Percentiles rank a stretch among this genome's conserved stretches.
These are phyloP conservation scores for Orthonevra nobilis DNA, from an alignment of 2,888 invertebrate genomes.

Conservation along the genomic window DNA sequence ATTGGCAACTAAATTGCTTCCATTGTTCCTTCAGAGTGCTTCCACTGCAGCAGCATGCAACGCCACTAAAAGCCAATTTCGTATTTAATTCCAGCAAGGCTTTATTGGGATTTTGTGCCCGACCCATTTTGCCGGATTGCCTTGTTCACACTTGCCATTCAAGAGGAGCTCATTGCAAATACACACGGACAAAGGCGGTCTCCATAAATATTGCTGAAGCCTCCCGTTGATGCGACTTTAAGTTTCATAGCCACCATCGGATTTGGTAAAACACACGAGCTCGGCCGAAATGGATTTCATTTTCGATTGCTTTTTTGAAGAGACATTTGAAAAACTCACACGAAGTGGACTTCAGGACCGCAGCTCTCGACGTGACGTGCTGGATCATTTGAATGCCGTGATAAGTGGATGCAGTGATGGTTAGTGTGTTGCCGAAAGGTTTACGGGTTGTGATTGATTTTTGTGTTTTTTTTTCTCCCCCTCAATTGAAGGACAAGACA, in stretches of 20 bases:
- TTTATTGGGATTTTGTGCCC: not conserved
- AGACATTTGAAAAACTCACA: constrained; percentile 86
- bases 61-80: constrained; percentile 5
- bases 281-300: constrained; percentile 85
- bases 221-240: not conserved
- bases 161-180: constrained; percentile 31
- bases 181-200: constrained; percentile 2
- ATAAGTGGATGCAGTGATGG: constrained; percentile 85
- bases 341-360: constrained; percentile 87
- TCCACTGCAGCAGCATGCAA: not conserved
- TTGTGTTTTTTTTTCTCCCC: constrained; percentile 16
- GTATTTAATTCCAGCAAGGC: constrained; percentile 1
- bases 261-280: not conserved
- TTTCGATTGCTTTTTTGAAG: constrained; percentile 89
- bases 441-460: not conserved
- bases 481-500: constrained; percentile 79
- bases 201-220: not conserved
- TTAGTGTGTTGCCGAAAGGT: constrained; percentile 69
- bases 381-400: constrained; percentile 89
- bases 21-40: not conserved
- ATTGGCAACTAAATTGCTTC: constrained; percentile 38
- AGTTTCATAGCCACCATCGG: not conserved
- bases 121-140: not conserved
- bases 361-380: constrained; percentile 86
- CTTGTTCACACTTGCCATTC: not conserved